Evolutionary conservation across 2,113 vertebrate species (phyloP).

Genomic region (Plestiodon gilberti): DNA sequence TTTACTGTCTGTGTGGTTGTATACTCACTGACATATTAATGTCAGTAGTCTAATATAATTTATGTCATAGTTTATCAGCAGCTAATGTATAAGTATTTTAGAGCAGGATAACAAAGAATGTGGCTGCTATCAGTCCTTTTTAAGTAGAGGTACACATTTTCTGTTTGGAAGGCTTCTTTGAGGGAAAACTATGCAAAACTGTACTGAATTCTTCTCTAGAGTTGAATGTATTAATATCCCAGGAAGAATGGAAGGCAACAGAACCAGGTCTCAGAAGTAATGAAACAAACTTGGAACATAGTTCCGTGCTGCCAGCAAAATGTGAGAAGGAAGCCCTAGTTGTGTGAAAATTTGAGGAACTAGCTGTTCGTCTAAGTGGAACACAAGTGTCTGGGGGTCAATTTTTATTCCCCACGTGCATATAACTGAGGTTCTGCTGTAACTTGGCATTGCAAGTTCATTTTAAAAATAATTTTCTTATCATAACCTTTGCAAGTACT

Average conservation of each 20-base stretch:
- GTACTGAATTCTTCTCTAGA: not conserved
- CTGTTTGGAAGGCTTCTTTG: not conserved
- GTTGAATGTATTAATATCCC: not conserved
- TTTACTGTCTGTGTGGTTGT: constrained; percentile 65
- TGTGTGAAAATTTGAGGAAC: not conserved
- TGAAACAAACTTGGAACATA: not conserved
- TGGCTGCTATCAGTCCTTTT: not conserved
- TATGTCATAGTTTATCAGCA: constrained; percentile 63
- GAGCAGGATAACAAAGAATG: not conserved
- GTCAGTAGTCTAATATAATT: constrained; percentile 71
- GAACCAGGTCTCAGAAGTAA: not conserved
- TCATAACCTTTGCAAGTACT: not conserved
- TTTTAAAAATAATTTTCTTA: not conserved
- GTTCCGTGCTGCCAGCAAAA: not conserved
- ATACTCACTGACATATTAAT: constrained; percentile 42
- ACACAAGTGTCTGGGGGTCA: not conserved
- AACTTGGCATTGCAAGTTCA: not conserved
- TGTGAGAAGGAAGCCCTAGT: not conserved
- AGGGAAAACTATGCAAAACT: not conserved
- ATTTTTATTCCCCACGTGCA: not conserved
- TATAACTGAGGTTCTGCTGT: not conserved
- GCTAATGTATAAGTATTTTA: constrained; percentile 49
- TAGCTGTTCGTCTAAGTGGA: no score
- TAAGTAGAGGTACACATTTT: not conserved
- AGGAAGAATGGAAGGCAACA: not conserved